Conservation (phyloP, 2,797 vertebrate genomes). For the Simalia tracyae region DNA sequence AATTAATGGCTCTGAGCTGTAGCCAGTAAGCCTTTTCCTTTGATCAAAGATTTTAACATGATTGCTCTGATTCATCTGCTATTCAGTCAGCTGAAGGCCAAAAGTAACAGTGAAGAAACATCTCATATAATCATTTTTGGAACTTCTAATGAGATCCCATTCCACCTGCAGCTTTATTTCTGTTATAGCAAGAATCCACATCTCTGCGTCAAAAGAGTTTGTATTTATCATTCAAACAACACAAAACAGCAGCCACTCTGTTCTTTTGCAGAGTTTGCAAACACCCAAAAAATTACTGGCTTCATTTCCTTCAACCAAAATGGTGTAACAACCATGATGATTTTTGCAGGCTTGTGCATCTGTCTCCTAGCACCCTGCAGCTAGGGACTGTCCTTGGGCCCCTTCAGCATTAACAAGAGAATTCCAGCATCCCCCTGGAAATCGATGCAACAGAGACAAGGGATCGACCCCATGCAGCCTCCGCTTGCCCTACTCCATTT, state of each 20-base stretch:
- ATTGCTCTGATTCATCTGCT: background rate
- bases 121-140: background rate
- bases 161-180: background rate
- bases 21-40: background rate
- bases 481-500: background rate
- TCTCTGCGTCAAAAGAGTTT: background rate
- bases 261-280: background rate
- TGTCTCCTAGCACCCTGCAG: background rate
- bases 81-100: background rate
- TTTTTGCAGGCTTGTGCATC: background rate
- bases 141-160: background rate
- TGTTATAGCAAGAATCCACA: background rate
- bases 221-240: rapidly evolving
- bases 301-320: background rate
- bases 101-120: background rate
- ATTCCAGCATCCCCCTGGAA: background rate
- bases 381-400: background rate
- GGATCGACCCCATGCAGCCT: background rate
- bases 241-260: background rate
- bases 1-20: background rate
- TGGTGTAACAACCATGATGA: background rate
- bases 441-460: background rate
- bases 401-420: background rate
- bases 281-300: background rate
- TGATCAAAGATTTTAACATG: background rate